A percentile compares a stretch with the other conserved stretches of the same genome.
Conservation (phyloP, 1,140 invertebrate genomes). For the Habropoda laboriosa region DNA sequence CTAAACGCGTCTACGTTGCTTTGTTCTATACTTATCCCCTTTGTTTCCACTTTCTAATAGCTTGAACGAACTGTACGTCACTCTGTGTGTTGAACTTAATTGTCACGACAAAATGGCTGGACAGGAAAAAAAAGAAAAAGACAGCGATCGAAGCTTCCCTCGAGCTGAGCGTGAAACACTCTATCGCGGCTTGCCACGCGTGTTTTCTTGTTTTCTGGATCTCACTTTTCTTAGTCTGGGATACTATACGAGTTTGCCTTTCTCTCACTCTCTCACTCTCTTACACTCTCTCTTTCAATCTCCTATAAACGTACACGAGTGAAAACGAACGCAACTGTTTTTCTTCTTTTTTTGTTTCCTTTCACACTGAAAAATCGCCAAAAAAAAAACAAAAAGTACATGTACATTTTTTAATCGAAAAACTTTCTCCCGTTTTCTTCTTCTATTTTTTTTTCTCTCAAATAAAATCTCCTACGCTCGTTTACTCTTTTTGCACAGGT, state of each 20-base stretch:
- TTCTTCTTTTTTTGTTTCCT: too few species aligned
- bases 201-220: slow-evolving; percentile 36
- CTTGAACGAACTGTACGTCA: slow-evolving; percentile 21
- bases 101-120: neutral
- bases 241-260: slow-evolving; percentile 10
- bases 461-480: slow-evolving; percentile 27
- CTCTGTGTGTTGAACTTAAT: slow-evolving; percentile 8
- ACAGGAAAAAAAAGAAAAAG: neutral
- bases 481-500: slow-evolving; percentile 44
- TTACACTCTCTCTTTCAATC: neutral
- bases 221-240: slow-evolving; percentile 34
- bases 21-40: slow-evolving; percentile 7
- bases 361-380: too few species aligned
- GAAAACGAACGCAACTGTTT: slow-evolving; percentile 23
- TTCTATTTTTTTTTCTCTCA: neutral
- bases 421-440: neutral
- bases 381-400: neutral
- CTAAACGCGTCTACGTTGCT: neutral
- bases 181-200: slow-evolving; percentile 38
- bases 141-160: slow-evolving; percentile 1
- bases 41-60: slow-evolving; percentile 11
- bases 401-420: neutral
- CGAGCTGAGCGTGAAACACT: slow-evolving; percentile 21
- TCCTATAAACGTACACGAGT: neutral
- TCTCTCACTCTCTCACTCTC: slow-evolving; percentile 18